A percentile compares a stretch with the other conserved stretches of the same genome.
These are phyloP conservation scores for Meda fulgida DNA, from an alignment of 2,797 vertebrate genomes.

Conservation along the genomic window DNA sequence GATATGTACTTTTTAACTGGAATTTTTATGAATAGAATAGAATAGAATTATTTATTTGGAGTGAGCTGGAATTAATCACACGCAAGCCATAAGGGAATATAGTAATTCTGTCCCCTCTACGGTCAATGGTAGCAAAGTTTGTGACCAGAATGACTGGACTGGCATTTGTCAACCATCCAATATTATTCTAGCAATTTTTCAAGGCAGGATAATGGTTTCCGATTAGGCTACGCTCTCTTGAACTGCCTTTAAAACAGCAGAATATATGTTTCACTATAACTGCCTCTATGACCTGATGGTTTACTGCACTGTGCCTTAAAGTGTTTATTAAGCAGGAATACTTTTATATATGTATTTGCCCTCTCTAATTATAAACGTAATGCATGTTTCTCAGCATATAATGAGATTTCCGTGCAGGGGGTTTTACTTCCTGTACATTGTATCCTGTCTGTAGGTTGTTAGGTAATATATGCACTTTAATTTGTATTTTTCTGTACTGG, in stretches of 20 bases:
- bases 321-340: conserved; percentile 42
- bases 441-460: conserved; percentile 54
- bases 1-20: conserved; percentile 55
- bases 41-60: conserved; percentile 58
- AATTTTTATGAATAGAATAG: conserved; percentile 45
- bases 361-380: conserved; percentile 39
- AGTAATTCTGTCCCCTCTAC: conserved; percentile 3
- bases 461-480: conserved; percentile 69
- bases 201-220: conserved; percentile 39
- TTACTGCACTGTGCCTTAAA: conserved; percentile 57
- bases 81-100: conserved; percentile 28
- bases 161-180: conserved; percentile 34
- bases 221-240: conserved; percentile 38
- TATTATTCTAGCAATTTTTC: conserved; percentile 40
- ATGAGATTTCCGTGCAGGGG: not conserved
- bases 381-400: conserved; percentile 55
- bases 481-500: conserved; percentile 54
- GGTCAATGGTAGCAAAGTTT: conserved; percentile 24
- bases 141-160: conserved; percentile 31
- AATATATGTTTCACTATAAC: conserved; percentile 46
- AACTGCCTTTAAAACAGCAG: conserved; percentile 45
- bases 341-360: conserved; percentile 38
- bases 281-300: conserved; percentile 47
- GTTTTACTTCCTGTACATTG: conserved; percentile 36
- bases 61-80: conserved; percentile 54